These are phyloP conservation scores for Coturnix japonica DNA, from an alignment of 2,113 vertebrate species.

Conservation along the genomic window DNA sequence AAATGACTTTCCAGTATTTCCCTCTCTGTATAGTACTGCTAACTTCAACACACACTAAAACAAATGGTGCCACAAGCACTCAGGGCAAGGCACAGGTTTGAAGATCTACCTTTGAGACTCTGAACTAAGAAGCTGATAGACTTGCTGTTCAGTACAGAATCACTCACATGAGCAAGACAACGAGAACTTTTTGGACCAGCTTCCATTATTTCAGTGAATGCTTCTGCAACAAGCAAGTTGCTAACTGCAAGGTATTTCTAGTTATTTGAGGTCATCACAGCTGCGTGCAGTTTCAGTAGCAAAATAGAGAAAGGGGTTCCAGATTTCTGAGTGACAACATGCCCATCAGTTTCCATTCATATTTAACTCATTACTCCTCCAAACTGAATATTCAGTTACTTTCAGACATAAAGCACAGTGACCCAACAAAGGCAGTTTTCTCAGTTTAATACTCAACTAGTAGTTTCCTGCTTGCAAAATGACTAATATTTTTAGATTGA, in stretches of 20 bases:
- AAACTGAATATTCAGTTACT: not conserved
- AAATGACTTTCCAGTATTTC: not conserved
- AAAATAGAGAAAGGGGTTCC: not conserved
- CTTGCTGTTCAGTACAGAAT: not conserved
- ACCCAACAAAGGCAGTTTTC: not conserved
- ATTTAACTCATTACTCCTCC: not conserved
- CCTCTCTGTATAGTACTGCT: not conserved
- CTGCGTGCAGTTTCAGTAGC: not conserved
- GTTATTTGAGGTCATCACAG: not conserved
- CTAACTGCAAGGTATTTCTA: not conserved
- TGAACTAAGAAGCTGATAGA: not conserved
- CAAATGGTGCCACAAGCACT: accelerated
- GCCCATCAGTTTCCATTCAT: not conserved
- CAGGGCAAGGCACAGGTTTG: not conserved
- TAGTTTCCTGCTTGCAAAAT: not conserved
- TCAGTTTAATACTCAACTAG: not conserved
- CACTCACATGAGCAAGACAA: not conserved
- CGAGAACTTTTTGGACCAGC: not conserved
- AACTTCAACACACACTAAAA: not conserved
- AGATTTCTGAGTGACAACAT: not conserved
- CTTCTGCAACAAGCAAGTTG: not conserved
- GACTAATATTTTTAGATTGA: conserved; percentile 55
- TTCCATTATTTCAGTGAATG: not conserved
- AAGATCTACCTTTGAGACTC: not conserved
- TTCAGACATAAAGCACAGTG: not conserved